Evolutionary conservation across 2,113 vertebrate species (phyloP).

Genomic region (Poecilia latipinna): DNA sequence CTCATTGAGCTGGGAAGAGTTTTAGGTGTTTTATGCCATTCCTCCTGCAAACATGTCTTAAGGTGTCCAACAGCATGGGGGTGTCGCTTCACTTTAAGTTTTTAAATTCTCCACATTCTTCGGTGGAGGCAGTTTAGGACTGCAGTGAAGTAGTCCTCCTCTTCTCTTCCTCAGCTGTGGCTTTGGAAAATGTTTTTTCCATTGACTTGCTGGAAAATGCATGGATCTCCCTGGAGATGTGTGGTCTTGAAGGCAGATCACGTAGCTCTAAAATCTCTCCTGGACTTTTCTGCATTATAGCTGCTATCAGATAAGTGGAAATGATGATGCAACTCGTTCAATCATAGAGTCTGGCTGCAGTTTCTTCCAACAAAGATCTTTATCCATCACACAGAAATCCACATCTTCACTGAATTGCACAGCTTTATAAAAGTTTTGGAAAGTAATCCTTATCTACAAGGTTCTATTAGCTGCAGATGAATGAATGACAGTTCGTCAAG

Average conservation of each 20-base stretch:
- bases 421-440: no score
- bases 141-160: background rate
- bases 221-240: background rate
- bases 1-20: background rate
- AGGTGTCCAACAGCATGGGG: background rate
- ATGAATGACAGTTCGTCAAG: no score
- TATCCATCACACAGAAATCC: no score
- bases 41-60: background rate
- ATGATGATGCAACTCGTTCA: no score
- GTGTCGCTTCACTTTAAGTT: background rate
- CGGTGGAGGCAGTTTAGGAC: background rate
- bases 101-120: background rate
- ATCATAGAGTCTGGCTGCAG: background rate
- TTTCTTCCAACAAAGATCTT: no score
- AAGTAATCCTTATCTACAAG: no score
- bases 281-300: background rate
- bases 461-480: no score
- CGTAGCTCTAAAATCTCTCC: background rate
- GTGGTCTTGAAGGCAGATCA: background rate
- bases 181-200: background rate
- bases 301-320: background rate
- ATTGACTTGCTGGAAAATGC: background rate
- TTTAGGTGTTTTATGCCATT: background rate
- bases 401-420: no score
- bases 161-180: background rate